Conservation (phyloP, 2,113 vertebrate species). For the Oenanthe melanoleuca region DNA sequence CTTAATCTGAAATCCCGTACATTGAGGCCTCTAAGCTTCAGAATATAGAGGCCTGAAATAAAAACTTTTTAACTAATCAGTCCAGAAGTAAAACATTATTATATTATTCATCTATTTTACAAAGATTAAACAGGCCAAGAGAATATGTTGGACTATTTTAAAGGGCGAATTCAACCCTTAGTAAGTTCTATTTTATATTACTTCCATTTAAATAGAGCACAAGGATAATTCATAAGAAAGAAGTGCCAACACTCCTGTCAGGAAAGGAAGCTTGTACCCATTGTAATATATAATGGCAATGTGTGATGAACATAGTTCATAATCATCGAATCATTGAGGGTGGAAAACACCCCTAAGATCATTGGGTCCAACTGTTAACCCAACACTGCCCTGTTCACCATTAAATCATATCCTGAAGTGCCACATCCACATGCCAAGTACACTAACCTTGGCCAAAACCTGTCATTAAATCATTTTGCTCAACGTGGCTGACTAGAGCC, state of each 20-base stretch:
- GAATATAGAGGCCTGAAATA: neutral
- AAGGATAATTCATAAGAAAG: neutral
- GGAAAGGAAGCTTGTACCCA: neutral
- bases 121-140: neutral
- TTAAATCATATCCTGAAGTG: neutral
- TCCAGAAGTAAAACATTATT: neutral
- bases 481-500: neutral
- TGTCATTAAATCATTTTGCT: neutral
- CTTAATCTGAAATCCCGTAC: neutral
- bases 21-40: neutral
- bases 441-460: neutral
- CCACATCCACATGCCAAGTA: rapidly evolving
- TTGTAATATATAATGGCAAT: neutral
- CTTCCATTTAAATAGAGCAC: neutral
- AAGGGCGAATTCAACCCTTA: neutral
- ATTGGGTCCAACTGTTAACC: rapidly evolving
- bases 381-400: neutral
- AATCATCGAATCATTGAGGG: neutral
- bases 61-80: neutral
- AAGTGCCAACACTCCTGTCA: neutral
- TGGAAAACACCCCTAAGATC: neutral
- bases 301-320: no score
- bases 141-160: neutral
- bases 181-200: neutral
- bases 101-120: neutral